Percentiles rank a stretch among this genome's conserved stretches.
phyloP scores from a whole-genome alignment of 2,797 vertebrate species.

The Pachyuromys duprasi region DNA sequence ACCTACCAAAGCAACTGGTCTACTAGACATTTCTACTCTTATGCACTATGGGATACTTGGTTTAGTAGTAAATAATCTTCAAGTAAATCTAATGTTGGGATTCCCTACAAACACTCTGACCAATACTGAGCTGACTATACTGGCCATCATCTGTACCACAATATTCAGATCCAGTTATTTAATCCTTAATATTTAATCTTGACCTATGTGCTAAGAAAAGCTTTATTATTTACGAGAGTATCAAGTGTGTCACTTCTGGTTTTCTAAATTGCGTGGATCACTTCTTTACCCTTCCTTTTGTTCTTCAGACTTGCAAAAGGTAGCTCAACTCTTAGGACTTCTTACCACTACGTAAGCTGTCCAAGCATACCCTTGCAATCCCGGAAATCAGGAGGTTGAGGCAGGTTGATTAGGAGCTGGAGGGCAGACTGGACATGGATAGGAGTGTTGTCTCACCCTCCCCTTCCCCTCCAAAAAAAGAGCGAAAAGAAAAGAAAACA shows the following conservation, averaged over 20 bases:
- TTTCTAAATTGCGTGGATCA: constrained; percentile 25
- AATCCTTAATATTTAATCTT: constrained; percentile 46
- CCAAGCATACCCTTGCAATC: not conserved
- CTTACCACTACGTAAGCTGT: not conserved
- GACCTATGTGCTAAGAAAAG: not conserved
- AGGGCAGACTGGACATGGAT: not conserved
- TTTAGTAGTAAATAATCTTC: not conserved
- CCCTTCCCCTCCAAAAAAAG: not conserved
- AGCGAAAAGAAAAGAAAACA: not conserved
- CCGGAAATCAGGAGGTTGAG: not conserved
- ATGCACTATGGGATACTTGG: not conserved
- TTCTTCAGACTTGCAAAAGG: not conserved
- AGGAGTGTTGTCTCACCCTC: not conserved
- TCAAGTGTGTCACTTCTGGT: constrained; percentile 17
- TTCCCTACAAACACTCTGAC: not conserved
- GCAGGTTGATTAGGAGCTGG: too few relatives aligned
- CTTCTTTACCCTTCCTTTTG: not conserved
- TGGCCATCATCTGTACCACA: not conserved
- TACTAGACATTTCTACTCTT: not conserved
- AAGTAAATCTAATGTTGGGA: constrained; percentile 23
- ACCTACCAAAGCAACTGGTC: constrained; percentile 5
- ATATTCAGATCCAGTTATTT: not conserved
- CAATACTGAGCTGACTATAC: not conserved
- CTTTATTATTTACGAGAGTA: not conserved
- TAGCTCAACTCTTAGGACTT: not conserved